These are phyloP conservation scores for Lordiphosa collinella DNA, from an alignment of 1,140 invertebrate genomes.

Conservation along the genomic window DNA sequence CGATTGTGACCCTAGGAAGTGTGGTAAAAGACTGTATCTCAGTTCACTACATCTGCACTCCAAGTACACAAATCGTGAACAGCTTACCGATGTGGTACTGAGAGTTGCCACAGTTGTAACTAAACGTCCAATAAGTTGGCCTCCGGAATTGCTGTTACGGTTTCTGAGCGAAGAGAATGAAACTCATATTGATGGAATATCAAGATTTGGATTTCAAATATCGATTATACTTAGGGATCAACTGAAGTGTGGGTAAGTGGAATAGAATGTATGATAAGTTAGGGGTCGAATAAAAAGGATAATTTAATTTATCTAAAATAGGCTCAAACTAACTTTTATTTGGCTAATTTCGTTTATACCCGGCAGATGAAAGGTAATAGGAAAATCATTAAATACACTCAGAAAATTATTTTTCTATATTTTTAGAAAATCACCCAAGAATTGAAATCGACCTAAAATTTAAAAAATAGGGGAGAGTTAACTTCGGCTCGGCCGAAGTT, in stretches of 20 bases:
- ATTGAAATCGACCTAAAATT: no score
- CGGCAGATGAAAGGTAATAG: no score
- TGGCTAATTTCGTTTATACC: no score
- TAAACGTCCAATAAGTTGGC: constrained; percentile 30
- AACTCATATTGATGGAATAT: constrained; percentile 46
- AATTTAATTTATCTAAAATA: no score
- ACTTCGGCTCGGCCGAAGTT: no score
- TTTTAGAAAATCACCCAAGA: no score
- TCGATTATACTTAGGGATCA: constrained; percentile 35
- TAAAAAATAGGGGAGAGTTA: no score
- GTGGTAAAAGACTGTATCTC: constrained; percentile 26
- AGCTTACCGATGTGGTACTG: constrained; percentile 50
- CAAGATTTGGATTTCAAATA: constrained; percentile 58
- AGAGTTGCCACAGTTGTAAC: constrained; percentile 69
- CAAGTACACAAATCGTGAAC: constrained; percentile 52
- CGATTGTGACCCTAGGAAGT: constrained; percentile 23
- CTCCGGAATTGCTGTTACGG: constrained; percentile 16
- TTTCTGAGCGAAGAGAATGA: constrained; percentile 44
- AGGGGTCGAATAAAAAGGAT: no score
- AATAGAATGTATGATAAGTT: no score
- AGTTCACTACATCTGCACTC: constrained; percentile 49
- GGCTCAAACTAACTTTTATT: no score
- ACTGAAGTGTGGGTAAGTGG: constrained; percentile 42
- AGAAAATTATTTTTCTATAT: no score
- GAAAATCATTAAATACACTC: no score